A percentile compares a stretch with the other conserved stretches of the same genome.
These are phyloP conservation scores for Clarias fuscus DNA, from an alignment of 2,797 vertebrate genomes.

Conservation along the genomic window DNA sequence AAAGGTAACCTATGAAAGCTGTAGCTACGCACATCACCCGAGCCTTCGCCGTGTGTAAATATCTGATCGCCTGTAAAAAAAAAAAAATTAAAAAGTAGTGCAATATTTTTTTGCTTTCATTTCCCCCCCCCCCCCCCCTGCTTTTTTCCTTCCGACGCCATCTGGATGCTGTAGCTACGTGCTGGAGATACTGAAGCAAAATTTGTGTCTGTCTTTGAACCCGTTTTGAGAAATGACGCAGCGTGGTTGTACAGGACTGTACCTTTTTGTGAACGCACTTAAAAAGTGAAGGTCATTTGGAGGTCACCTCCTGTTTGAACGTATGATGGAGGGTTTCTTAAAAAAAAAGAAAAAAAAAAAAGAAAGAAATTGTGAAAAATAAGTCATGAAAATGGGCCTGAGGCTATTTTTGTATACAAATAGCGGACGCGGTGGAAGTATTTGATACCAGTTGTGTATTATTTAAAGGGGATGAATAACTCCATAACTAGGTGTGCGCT, in stretches of 20 bases:
- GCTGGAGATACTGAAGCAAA: slow-evolving; percentile 65
- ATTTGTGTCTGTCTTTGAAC: slow-evolving; percentile 57
- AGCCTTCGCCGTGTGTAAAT: slow-evolving; percentile 12
- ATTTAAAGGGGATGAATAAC: slow-evolving; percentile 36
- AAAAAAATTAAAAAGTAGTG: neutral
- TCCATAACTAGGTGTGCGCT: slow-evolving; percentile 55
- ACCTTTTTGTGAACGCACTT: slow-evolving; percentile 41
- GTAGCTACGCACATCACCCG: slow-evolving; percentile 42
- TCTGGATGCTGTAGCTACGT: slow-evolving; percentile 49
- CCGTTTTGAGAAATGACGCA: neutral
- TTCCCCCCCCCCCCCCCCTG: neutral
- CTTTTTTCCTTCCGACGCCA: neutral
- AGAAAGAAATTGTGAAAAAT: neutral
- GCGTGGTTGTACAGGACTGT: slow-evolving; percentile 13
- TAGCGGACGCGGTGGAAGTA: slow-evolving; percentile 54
- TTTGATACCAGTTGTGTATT: slow-evolving; percentile 67
- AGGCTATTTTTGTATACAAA: slow-evolving; percentile 60
- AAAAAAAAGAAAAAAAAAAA: neutral
- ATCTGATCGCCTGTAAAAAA: neutral
- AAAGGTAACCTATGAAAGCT: slow-evolving; percentile 73
- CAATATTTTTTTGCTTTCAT: neutral
- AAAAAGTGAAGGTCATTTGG: slow-evolving; percentile 27
- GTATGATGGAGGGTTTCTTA: neutral
- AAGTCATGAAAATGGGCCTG: slow-evolving; percentile 27
- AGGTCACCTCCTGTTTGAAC: neutral